A percentile compares a stretch with the other conserved stretches of the same genome.
Conservation (phyloP, 2,888 invertebrate species). For the Syrphus vitripennis region DNA sequence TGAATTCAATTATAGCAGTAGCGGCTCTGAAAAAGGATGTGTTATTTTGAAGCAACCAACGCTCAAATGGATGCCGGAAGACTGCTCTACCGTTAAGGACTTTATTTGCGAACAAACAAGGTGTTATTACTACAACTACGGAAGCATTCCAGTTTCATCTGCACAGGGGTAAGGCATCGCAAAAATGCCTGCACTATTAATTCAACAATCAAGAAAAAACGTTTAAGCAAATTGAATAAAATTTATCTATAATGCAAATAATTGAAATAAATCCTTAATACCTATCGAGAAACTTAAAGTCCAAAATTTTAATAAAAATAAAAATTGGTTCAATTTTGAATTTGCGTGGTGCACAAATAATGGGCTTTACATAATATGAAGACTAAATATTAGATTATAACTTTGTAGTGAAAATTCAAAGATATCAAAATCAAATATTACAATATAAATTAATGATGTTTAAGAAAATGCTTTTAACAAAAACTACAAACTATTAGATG, state of each 20-base stretch:
- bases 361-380: not conserved
- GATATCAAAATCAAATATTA: not conserved
- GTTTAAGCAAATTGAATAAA: constrained; percentile 42
- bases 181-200: constrained; percentile 61
- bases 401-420: not conserved
- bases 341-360: not conserved
- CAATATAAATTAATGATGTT: not conserved
- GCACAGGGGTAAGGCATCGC: constrained; percentile 91
- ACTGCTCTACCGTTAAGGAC: constrained; percentile 91
- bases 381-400: not conserved
- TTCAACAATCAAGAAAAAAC: constrained; percentile 58
- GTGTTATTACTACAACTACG: constrained; percentile 95
- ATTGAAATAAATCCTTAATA: constrained; percentile 48
- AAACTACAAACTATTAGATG: not conserved
- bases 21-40: constrained; percentile 87
- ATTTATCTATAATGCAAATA: constrained; percentile 10
- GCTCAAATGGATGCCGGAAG: constrained; percentile 91
- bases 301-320: not conserved
- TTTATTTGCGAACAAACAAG: constrained; percentile 95
- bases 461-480: not conserved
- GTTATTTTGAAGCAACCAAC: constrained; percentile 89
- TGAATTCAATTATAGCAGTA: constrained; percentile 82
- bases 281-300: not conserved
- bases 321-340: not conserved
- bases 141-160: constrained; percentile 93